Conservation (phyloP, 2,113 vertebrate genomes). For the Alexandromys fortis region DNA sequence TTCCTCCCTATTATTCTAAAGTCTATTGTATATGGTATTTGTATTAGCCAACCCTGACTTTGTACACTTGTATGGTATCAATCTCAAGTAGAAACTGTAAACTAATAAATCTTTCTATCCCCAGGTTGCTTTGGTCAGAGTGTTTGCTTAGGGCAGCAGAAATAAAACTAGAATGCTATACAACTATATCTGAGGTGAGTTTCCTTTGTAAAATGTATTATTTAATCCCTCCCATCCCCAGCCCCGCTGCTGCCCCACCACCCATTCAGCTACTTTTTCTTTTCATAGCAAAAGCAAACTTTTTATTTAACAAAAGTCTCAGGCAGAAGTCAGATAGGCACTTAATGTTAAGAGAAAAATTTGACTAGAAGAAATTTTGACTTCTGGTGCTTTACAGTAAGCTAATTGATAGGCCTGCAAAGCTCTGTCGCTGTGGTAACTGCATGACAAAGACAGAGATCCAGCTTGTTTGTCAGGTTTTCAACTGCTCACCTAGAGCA, state of each 20-base stretch:
- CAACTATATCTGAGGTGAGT: not conserved
- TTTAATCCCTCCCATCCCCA: not conserved
- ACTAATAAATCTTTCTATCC: not conserved
- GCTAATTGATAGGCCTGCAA: not conserved
- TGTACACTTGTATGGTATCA: no score
- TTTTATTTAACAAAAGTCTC: not conserved
- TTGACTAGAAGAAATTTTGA: not conserved
- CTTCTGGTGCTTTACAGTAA: not conserved
- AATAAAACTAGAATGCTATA: not conserved
- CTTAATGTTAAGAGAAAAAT: not conserved
- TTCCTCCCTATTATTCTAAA: not conserved
- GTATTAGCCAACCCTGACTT: not conserved
- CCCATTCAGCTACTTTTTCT: not conserved
- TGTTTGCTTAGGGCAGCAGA: not conserved
- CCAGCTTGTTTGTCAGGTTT: not conserved
- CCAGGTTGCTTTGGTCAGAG: not conserved
- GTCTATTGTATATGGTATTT: not conserved
- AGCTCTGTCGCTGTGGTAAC: not conserved
- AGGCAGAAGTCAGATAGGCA: not conserved
- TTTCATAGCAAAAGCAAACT: not conserved
- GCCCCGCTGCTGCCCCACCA: not conserved
- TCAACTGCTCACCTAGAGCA: not conserved
- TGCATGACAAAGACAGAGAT: not conserved
- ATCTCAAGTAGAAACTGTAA: not conserved
- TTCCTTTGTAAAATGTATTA: not conserved